Evolutionary conservation across 1,140 invertebrate species (phyloP).

Genomic region (Hyposmocoma kahamanoa): DNA sequence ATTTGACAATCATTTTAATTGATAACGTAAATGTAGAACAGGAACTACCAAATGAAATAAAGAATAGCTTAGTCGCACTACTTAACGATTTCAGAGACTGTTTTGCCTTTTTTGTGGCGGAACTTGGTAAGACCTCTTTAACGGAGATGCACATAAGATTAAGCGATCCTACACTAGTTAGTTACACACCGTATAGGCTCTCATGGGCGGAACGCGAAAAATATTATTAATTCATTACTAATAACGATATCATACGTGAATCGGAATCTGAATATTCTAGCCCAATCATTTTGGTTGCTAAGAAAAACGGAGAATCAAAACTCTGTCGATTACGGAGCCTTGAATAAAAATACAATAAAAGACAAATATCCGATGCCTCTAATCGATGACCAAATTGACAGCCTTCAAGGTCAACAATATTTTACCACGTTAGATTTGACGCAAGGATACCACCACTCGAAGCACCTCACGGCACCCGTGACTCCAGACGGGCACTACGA

Average conservation of each 20-base stretch:
- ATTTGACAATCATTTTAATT: background rate
- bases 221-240: background rate
- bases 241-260: conserved; percentile 1
- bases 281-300: conserved; percentile 7
- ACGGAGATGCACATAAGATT: background rate
- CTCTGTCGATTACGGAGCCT: background rate
- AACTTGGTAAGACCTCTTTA: background rate
- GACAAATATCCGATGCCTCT: conserved; percentile 6
- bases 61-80: background rate
- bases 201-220: background rate
- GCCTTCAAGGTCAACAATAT: background rate
- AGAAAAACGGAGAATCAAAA: conserved; percentile 3
- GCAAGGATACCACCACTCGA: conserved; percentile 1
- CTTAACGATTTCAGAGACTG: background rate
- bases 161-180: background rate
- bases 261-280: background rate
- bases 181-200: background rate
- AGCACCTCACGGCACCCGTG: background rate
- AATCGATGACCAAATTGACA: conserved; percentile 5
- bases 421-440: conserved; percentile 6
- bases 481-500: background rate
- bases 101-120: background rate
- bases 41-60: background rate
- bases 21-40: background rate
- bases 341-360: background rate